phyloP scores from a whole-genome alignment of 2,888 invertebrate genomes.

The Syrphus vitripennis region DNA sequence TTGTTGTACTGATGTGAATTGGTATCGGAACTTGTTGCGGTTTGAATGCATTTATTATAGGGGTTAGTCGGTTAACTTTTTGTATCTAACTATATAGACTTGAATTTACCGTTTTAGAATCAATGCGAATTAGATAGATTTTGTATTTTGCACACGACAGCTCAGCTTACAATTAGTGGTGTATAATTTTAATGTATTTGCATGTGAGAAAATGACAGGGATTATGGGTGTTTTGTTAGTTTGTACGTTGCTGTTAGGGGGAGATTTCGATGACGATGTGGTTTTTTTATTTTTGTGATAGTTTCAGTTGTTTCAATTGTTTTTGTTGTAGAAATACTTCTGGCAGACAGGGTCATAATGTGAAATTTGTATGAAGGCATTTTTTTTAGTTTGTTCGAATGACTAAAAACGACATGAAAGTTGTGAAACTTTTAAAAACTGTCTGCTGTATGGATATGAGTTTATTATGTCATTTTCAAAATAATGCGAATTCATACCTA shows the following conservation, averaged over 20 bases:
- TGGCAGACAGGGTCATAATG: too few relatives aligned
- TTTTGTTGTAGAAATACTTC: too few relatives aligned
- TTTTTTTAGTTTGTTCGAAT: too few relatives aligned
- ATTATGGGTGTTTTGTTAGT: constrained; percentile 31
- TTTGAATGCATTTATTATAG: neutral
- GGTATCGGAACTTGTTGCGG: constrained; percentile 36
- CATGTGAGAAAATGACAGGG: constrained; percentile 37
- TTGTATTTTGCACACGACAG: constrained; percentile 42
- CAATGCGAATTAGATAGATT: constrained; percentile 36
- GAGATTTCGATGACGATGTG: neutral
- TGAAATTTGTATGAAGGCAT: too few relatives aligned
- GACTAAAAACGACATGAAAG: too few relatives aligned
- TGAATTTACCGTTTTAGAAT: constrained; percentile 6
- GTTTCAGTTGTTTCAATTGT: neutral
- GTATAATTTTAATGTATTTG: constrained; percentile 27
- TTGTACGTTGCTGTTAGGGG: neutral
- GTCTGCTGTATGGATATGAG: too few relatives aligned
- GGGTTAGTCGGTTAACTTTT: constrained; percentile 30
- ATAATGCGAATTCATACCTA: too few relatives aligned
- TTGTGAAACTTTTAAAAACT: too few relatives aligned
- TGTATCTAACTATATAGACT: neutral
- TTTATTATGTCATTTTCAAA: too few relatives aligned
- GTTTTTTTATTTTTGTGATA: too few relatives aligned
- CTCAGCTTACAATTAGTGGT: constrained; percentile 55
- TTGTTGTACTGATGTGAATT: neutral